phyloP scores from a whole-genome alignment of 1,140 invertebrate species.

The Prorops nasuta region DNA sequence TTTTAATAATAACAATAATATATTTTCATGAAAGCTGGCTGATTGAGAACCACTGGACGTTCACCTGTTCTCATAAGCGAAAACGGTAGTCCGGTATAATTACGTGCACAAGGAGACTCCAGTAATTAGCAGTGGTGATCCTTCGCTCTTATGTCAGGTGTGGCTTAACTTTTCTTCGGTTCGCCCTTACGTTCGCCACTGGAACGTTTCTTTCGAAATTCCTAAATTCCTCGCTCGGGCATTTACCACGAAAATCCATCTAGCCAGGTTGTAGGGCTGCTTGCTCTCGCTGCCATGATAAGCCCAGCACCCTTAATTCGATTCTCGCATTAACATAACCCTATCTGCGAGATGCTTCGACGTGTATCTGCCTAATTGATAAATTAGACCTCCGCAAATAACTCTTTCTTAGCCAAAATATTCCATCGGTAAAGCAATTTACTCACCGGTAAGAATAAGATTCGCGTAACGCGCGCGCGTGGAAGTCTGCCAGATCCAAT shows the following conservation, averaged over 20 bases:
- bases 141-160: constrained; percentile 24
- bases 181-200: too few relatives aligned
- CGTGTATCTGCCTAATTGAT: background rate
- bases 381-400: too few relatives aligned
- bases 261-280: background rate
- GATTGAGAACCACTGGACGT: constrained; percentile 20
- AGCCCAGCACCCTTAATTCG: background rate
- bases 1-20: too few relatives aligned
- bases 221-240: constrained; percentile 17
- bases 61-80: constrained; percentile 27
- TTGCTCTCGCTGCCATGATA: background rate
- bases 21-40: too few relatives aligned
- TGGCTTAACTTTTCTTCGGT: constrained; percentile 21
- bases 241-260: constrained; percentile 29
- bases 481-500: too few relatives aligned
- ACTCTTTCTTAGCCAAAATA: too few relatives aligned
- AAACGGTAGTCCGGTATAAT: constrained; percentile 36
- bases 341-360: background rate
- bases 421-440: too few relatives aligned
- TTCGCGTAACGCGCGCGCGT: too few relatives aligned
- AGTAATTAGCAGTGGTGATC: constrained; percentile 5
- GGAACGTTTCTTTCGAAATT: too few relatives aligned
- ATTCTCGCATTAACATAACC: constrained; percentile 6
- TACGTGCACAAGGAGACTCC: constrained; percentile 17
- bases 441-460: too few relatives aligned